A percentile compares a stretch with the other conserved stretches of the same genome.
phyloP scores from a whole-genome alignment of 2,113 vertebrate species.

The Poecile atricapillus region DNA sequence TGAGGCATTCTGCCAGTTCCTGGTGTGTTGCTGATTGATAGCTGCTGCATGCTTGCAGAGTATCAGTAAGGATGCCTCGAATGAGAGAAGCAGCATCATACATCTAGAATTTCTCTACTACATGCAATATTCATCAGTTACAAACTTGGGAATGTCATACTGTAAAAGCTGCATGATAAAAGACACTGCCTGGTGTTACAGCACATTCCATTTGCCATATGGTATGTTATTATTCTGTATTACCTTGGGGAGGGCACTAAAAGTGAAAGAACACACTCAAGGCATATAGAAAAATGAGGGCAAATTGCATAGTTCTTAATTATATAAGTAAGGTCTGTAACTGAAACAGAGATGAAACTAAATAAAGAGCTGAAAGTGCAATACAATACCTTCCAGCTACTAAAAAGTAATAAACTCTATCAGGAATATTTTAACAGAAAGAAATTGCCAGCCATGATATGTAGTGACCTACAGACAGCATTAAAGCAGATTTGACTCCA shows the following conservation, averaged over 20 bases:
- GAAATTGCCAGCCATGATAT: background rate
- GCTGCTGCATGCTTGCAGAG: background rate
- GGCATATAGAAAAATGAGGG: constrained; percentile 36
- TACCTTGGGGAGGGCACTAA: constrained; percentile 17
- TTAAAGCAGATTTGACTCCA: background rate
- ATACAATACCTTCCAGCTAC: background rate
- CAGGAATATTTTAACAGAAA: constrained; percentile 17
- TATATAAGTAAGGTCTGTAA: constrained; percentile 31
- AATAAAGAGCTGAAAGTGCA: background rate
- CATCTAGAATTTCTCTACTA: background rate
- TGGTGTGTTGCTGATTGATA: background rate
- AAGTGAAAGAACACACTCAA: constrained; percentile 26
- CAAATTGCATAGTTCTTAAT: constrained; percentile 47
- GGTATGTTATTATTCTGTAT: constrained; percentile 26
- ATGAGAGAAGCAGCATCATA: background rate
- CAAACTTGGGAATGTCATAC: constrained; percentile 46
- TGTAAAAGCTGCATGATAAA: constrained; percentile 22
- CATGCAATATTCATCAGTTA: constrained; percentile 52
- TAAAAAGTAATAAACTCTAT: constrained; percentile 1
- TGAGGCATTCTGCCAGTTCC: constrained; percentile 18
- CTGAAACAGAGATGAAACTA: background rate
- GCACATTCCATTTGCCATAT: constrained; percentile 60
- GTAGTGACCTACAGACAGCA: background rate
- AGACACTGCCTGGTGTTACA: background rate
- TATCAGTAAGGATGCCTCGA: constrained; percentile 12